Base-by-base conservation (phyloP, 2,888 invertebrate genomes). In the Acanthosepion pharaonis region DNA sequence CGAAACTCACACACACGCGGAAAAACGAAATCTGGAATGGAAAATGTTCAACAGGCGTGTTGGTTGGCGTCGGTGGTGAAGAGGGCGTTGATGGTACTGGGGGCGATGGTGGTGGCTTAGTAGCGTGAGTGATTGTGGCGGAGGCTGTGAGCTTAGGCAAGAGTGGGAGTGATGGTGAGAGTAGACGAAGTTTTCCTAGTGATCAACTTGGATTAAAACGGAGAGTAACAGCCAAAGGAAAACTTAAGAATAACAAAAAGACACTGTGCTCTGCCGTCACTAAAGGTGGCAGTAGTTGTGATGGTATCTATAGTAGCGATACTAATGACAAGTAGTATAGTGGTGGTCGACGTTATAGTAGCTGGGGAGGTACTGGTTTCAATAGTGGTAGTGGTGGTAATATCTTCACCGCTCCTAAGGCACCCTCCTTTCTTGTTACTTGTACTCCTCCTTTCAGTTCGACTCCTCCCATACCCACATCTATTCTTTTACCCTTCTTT, bases 371-470 rank as follows among this genome's bases (percentile, higher is more conserved):
- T 51, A 33, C 49, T 92, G 48, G 49, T 48, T 28, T 49, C 25
- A 92, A n/a, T n/a, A 18, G 92, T 92, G 92, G 92, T 92, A 28
- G 92, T 49, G 51, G 48, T 48, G 92, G 92, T 92, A 28, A 92
- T 42, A 11, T 78, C 78, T 78, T 78, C 78, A 78, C 78, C 78
- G 78, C 11, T 78, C 78, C 78, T 78, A n/a, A 78, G 78, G 78
- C 78, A 78, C 78, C 78, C 78, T n/a, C 78, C 78, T 33, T 33
- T 78, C 78, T n/a, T 78, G 11, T 11, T n/a, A 33, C 78, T 78
- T 33, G n/a, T 33, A 78, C 78, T 78, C 78, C 78, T 78, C 78
- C 78, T 78, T 78, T 78, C 8, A 33, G 33, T 78, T 78, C 78
- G 78, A 78, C 78, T 78, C 78, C 78, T 78, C 78, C 78, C 78